A percentile compares a stretch with the other conserved stretches of the same genome.
Conservation (phyloP, 2,113 vertebrate species). For the Paradoxurus hermaphroditus region DNA sequence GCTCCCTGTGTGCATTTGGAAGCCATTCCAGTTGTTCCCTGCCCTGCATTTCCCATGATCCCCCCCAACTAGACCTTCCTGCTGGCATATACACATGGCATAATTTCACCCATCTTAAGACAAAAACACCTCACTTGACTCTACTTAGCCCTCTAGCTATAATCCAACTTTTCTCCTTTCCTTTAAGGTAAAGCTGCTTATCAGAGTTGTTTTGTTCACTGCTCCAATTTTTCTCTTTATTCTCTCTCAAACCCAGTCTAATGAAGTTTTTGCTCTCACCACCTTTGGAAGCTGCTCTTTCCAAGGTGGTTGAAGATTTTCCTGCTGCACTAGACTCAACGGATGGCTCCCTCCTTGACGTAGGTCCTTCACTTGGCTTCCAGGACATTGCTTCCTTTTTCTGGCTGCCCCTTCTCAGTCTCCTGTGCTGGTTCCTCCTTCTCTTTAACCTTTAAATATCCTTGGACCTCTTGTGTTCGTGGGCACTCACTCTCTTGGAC, state of each 20-base stretch:
- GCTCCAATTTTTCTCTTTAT: neutral
- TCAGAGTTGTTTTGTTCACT: neutral
- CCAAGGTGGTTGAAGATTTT: neutral
- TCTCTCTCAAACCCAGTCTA: neutral
- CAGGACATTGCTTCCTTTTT: neutral
- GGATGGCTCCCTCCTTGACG: neutral
- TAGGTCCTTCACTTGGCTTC: neutral
- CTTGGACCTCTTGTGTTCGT: neutral
- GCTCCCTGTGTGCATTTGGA: neutral
- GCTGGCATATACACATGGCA: neutral
- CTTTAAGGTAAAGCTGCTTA: neutral
- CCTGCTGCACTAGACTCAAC: neutral
- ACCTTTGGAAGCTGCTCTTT: neutral
- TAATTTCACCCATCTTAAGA: neutral
- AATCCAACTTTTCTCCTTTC: neutral
- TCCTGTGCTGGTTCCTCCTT: neutral
- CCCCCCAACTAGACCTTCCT: neutral
- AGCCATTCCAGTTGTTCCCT: neutral
- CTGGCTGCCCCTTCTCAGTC: neutral
- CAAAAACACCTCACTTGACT: neutral
- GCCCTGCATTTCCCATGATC: neutral
- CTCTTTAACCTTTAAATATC: neutral
- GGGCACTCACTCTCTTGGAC: neutral
- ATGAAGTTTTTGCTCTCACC: neutral
- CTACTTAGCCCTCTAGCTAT: neutral